phyloP scores from a whole-genome alignment of 2,888 invertebrate species.

The Resseliella maxima region DNA sequence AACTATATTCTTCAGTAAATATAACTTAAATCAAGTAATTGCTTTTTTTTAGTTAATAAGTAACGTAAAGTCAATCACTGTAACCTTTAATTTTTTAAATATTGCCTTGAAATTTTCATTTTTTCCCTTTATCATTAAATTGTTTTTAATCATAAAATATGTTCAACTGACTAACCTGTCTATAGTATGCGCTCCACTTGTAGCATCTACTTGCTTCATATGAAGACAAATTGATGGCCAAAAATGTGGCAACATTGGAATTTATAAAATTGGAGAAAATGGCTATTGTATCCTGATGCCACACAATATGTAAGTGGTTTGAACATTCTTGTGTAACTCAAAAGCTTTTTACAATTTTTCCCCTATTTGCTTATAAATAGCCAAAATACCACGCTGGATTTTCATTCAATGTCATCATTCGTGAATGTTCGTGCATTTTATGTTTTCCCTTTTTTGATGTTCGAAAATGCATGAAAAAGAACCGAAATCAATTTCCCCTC shows the following conservation, averaged over 20 bases:
- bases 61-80: neutral
- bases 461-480: neutral
- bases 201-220: neutral
- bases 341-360: slow-evolving; percentile 27
- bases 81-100: neutral
- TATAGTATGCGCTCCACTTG: neutral
- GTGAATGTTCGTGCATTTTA: no score
- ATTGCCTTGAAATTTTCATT: neutral
- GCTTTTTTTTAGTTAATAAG: no score
- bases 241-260: slow-evolving; percentile 23
- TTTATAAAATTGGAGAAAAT: slow-evolving; percentile 27
- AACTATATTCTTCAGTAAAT: no score
- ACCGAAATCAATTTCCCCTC: slow-evolving; percentile 35
- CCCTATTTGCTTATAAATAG: neutral
- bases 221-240: neutral
- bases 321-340: no score
- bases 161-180: neutral
- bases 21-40: no score
- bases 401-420: neutral
- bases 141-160: neutral
- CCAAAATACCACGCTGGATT: neutral
- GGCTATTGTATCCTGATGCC: neutral
- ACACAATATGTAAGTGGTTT: no score
- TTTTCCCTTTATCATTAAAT: neutral
- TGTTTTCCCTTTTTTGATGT: neutral